A percentile compares a stretch with the other conserved stretches of the same genome.
phyloP scores from a whole-genome alignment of 2,888 invertebrate species.

The Platycnemis pennipes region DNA sequence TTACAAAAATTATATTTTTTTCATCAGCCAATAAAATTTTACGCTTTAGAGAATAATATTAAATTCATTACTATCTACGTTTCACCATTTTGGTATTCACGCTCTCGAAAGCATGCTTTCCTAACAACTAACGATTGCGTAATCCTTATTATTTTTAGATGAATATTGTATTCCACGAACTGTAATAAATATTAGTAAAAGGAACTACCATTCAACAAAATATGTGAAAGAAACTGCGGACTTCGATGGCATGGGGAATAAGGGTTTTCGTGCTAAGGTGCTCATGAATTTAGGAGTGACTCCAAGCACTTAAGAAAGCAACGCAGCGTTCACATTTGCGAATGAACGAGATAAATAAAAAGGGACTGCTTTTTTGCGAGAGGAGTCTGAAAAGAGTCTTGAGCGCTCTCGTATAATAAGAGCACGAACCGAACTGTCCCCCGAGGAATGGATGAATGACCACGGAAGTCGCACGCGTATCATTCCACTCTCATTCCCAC shows the following conservation, averaged over 20 bases:
- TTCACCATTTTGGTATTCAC: too few relatives aligned
- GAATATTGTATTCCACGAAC: too few relatives aligned
- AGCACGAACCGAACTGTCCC: neutral
- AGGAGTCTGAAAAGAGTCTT: neutral
- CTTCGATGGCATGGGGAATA: neutral
- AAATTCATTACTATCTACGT: too few relatives aligned
- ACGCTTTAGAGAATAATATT: too few relatives aligned
- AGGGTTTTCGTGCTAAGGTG: neutral
- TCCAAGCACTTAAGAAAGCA: neutral
- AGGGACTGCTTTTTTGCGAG: neutral
- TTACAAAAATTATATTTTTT: too few relatives aligned
- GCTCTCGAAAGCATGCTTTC: too few relatives aligned
- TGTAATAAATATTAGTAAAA: too few relatives aligned
- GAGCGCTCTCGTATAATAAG: neutral
- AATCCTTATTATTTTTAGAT: too few relatives aligned
- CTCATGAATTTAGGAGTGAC: slow-evolving; percentile 1
- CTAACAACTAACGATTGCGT: too few relatives aligned
- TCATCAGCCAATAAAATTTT: too few relatives aligned
- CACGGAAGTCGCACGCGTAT: slow-evolving; percentile 30
- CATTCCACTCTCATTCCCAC: neutral
- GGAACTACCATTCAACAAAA: too few relatives aligned
- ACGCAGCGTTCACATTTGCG: neutral
- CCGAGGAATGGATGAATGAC: slow-evolving; percentile 26
- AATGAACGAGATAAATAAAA: neutral
- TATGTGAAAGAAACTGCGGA: neutral